Evolutionary conservation across 2,797 vertebrate species (phyloP), one percentile per base, ranked within the genome.

Genomic region (Anguilla megastoma): DNA sequence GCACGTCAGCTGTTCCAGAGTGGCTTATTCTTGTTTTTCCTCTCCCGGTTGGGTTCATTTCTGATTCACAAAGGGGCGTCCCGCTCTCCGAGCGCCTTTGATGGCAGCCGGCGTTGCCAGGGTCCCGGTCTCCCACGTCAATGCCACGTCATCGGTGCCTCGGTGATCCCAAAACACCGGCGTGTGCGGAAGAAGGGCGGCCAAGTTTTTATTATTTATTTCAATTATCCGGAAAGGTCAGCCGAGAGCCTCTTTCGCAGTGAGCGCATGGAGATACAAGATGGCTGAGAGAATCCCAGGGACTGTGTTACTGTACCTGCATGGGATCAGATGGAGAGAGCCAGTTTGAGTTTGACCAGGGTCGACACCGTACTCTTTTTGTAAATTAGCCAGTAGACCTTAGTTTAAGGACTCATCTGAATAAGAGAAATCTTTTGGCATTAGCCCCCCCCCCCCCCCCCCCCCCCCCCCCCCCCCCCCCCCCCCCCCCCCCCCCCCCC

Each of bases 151-250:
- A 82, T 82, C 41, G 45, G 45, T 24, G 21, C 79, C 41, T 82
- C 9, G 18, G 45, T 33, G 52, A 52, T 84, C 83, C 83, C 16
- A 52, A 50, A 84, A 50, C 50, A 84, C 50, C n/a, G 52, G 54
- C 52, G 9, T 9, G 21, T 33, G 52, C 33, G 83, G 52, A 54
- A 84, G 27, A 21, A 56, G 52, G 33, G 9, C 8, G 50, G 50
- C 30, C n/a, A 84, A 10, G 54, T 82, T 45, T 16, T 48, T 41
- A 79, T 79, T 79, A 79, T 79, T 79, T 79, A 79, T 79, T 41
- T 79, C 14, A 45, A 1, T 45, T 21, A 18, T 79, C 33, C 21
- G 1, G 45, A 48, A 82, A 50, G 79, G 79, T 82, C 79, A 82
- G 45, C 41, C n/a, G 79, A 82, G 24, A 27, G 10, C 79, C 9